A percentile compares a stretch with the other conserved stretches of the same genome.
Evolutionary conservation across 2,888 invertebrate genomes (phyloP).

Genomic region (Nasonovia ribisnigri): DNA sequence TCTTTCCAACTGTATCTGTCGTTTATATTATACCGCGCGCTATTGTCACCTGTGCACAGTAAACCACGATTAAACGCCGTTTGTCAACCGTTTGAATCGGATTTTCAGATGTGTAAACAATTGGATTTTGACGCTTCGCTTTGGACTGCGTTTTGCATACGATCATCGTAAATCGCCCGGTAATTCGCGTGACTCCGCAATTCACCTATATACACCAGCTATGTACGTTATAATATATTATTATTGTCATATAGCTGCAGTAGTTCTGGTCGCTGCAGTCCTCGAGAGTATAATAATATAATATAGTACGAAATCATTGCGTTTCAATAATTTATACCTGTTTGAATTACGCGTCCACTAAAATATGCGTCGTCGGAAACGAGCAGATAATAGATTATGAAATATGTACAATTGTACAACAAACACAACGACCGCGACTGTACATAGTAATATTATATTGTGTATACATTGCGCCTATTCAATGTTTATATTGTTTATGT

Average conservation of each 20-base stretch:
- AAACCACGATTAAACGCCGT: neutral
- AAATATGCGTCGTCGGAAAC: neutral
- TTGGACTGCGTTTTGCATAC: neutral
- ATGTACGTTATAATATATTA: neutral
- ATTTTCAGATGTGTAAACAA: slow-evolving; percentile 50
- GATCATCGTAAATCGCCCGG: slow-evolving; percentile 18
- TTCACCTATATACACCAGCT: neutral
- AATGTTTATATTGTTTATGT: neutral
- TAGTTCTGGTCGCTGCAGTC: neutral
- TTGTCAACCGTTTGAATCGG: slow-evolving; percentile 40
- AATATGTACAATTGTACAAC: too few species aligned
- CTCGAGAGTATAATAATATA: neutral
- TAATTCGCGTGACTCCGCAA: neutral
- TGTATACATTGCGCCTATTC: neutral
- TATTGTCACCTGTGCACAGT: neutral
- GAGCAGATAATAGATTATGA: neutral
- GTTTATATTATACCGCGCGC: too few species aligned
- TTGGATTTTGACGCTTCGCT: slow-evolving; percentile 19
- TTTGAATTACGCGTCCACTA: neutral
- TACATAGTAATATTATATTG: neutral
- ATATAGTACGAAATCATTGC: neutral
- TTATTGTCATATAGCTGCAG: neutral
- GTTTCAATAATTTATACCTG: slow-evolving; percentile 3
- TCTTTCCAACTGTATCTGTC: neutral
- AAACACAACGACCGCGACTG: neutral